phyloP scores from a whole-genome alignment of 1,140 invertebrate genomes.

The Vanessa atalanta region DNA sequence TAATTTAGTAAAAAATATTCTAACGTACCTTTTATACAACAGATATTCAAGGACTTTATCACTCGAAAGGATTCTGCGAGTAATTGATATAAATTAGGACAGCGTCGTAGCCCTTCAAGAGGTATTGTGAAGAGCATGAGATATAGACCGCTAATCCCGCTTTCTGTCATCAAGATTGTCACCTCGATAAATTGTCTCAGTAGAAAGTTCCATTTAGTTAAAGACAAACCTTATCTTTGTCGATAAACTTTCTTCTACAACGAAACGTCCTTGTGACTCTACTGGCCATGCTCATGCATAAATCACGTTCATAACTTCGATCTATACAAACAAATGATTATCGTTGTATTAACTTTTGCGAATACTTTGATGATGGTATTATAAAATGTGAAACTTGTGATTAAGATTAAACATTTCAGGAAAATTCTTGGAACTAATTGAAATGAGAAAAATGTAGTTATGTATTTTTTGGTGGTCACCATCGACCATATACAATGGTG shows the following conservation, averaged over 20 bases:
- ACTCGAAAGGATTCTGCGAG: constrained; percentile 9
- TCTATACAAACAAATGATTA: not conserved
- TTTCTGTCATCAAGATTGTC: constrained; percentile 38
- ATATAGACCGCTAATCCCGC: constrained; percentile 34
- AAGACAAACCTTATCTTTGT: not conserved
- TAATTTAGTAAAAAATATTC: too few species aligned
- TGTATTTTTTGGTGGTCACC: too few species aligned
- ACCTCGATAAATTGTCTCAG: constrained; percentile 36
- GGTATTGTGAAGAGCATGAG: constrained; percentile 12
- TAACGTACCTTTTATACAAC: not conserved
- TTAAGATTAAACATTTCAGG: too few species aligned
- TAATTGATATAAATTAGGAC: constrained; percentile 38
- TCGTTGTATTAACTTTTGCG: not conserved
- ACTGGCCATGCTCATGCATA: not conserved
- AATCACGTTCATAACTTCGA: not conserved
- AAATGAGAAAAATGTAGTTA: too few species aligned
- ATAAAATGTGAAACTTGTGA: too few species aligned
- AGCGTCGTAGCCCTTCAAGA: constrained; percentile 19
- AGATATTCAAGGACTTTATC: not conserved
- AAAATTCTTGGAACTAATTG: too few species aligned
- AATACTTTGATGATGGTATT: too few species aligned
- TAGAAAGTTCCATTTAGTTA: constrained; percentile 7
- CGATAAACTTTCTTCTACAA: not conserved
- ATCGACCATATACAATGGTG: too few species aligned
- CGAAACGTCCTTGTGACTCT: not conserved